Evolutionary conservation across 2,797 vertebrate genomes (phyloP), one percentile per base, ranked within the genome.

Genomic region (Parotocinclus haroldoi): DNA sequence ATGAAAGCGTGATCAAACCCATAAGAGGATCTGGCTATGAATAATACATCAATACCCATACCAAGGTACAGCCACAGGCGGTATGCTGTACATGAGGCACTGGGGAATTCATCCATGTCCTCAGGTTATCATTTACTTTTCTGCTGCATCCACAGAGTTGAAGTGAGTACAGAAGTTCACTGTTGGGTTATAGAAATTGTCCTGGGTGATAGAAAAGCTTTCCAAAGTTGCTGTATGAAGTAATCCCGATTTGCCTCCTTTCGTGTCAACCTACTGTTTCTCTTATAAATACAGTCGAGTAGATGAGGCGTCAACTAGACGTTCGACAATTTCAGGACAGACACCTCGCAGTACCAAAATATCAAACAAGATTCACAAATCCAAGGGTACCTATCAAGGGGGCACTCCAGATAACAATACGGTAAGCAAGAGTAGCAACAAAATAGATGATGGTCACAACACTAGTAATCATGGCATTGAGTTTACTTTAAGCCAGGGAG

Each of bases 31-130:
- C 82, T 63, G 58, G 79, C 75, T 84, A 65, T 88, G 86, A 89
- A 89, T 88, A 85, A 87, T 86, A 86, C 79, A 88, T 88, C 79
- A 86, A 83, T 72, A 62, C 69, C 80, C 80, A 74, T 79, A 80
- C 73, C 75, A 79, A 81, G 66, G 75, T 78, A 68, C 74, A 70
- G 79, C 84, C 83, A 68, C 67, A 80, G 80, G 84, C 72, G 62
- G 68, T 83, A 76, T 67, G 46, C 77, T 56, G 75, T 66, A 61
- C 55, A 46, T 44, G 63, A 68, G 63, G 62, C 75, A 60, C 71
- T 58, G 54, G 68, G 72, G 73, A 72, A 75, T 73, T 79, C 50
- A 65, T 68, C 60, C 71, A 68, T 73, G 78, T 75, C 73, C 78
- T 77, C 70, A 19, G 73, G 73, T 77, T 66, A 69, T 77, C 58